A percentile compares a stretch with the other conserved stretches of the same genome.
phyloP scores from a whole-genome alignment of 2,797 vertebrate species.

The Gobio occitaniae region DNA sequence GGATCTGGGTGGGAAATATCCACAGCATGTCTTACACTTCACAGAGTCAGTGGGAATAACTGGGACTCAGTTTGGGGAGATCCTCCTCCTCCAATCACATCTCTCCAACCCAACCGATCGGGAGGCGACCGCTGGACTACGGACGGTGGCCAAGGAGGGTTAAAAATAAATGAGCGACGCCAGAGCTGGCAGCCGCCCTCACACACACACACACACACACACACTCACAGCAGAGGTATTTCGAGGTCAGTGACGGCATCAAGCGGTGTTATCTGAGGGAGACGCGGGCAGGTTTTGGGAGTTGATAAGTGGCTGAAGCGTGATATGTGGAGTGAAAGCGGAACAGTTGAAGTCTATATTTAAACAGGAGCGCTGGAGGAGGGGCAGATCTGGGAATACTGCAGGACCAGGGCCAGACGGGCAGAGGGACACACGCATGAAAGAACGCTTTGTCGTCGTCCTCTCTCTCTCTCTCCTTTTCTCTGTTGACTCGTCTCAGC shows the following conservation, averaged over 20 bases:
- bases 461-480: constrained; percentile 49
- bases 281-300: constrained; percentile 31
- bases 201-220: background rate
- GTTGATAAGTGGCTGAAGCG: background rate
- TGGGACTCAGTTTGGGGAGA: background rate
- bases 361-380: constrained; percentile 67
- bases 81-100: background rate
- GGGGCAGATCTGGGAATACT: constrained; percentile 57
- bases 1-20: background rate
- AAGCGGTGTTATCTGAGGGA: constrained; percentile 3
- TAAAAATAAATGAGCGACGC: constrained; percentile 52
- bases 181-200: constrained; percentile 26
- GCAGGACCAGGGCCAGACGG: constrained; percentile 11
- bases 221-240: background rate
- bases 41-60: background rate
- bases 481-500: constrained; percentile 52
- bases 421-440: constrained; percentile 67
- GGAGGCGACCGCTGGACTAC: constrained; percentile 7
- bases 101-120: background rate
- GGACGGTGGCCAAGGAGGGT: constrained; percentile 10
- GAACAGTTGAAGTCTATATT: constrained; percentile 73
- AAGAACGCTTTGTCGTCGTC: constrained; percentile 81
- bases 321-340: constrained; percentile 49
- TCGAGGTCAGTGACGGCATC: constrained; percentile 23
- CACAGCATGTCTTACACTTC: too few species aligned